Evolutionary conservation across 2,113 vertebrate species (phyloP).

Genomic region (Tyrannus savana): DNA sequence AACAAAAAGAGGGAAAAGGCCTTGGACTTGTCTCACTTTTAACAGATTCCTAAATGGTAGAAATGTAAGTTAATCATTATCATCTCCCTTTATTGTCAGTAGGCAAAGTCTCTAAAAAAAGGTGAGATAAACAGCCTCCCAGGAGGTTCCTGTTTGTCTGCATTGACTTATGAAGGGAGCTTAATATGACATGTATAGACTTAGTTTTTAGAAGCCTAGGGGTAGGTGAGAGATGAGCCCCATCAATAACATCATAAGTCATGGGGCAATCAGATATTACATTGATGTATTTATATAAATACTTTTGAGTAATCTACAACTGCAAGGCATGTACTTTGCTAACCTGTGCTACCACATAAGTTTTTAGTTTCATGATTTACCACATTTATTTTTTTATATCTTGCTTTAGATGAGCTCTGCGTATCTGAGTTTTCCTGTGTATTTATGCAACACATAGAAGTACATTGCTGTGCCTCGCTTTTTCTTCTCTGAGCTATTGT

Average conservation of each 20-base stretch:
- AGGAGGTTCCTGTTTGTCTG: neutral
- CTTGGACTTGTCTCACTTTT: neutral
- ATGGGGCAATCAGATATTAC: neutral
- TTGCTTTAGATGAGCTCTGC: neutral
- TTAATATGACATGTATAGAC: neutral
- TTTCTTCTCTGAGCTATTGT: neutral
- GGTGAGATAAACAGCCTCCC: neutral
- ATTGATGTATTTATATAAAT: constrained; percentile 24
- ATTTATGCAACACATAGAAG: neutral
- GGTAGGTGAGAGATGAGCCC: neutral
- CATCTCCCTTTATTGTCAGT: neutral
- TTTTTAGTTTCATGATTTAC: neutral
- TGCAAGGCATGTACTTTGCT: neutral
- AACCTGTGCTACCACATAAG: neutral
- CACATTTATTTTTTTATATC: neutral
- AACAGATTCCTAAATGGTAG: neutral
- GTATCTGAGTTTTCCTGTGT: neutral
- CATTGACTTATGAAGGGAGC: neutral
- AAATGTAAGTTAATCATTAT: neutral
- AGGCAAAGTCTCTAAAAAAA: neutral
- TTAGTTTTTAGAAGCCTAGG: neutral
- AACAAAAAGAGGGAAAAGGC: neutral
- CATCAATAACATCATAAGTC: neutral
- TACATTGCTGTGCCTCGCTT: neutral
- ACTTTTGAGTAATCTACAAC: neutral